Percentiles rank a stretch among this genome's conserved stretches.
Evolutionary conservation across 1,140 invertebrate species (phyloP).

Genomic region (Lethocerus indicus): DNA sequence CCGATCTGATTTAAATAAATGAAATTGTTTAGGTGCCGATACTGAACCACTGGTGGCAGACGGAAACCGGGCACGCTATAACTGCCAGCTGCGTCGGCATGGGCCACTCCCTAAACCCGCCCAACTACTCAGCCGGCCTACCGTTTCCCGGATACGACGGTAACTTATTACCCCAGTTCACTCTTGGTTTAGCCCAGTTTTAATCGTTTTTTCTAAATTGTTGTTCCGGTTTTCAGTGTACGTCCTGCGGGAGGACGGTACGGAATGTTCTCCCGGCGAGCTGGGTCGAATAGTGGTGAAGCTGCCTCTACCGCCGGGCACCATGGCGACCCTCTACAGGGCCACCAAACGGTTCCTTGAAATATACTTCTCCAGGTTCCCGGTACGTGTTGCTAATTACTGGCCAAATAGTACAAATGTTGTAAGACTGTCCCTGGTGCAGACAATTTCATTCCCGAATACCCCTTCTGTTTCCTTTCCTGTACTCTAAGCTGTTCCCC

Average conservation of each 20-base stretch:
- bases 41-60: slow-evolving; percentile 94
- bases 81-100: slow-evolving; percentile 68
- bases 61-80: slow-evolving; percentile 80
- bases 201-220: not conserved
- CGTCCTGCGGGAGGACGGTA: slow-evolving; percentile 51
- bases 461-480: slow-evolving; percentile 2
- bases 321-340: slow-evolving; percentile 62
- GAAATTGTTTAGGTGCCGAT: slow-evolving; percentile 48
- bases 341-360: slow-evolving; percentile 66
- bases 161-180: slow-evolving; percentile 26
- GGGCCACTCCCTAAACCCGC: slow-evolving; percentile 41
- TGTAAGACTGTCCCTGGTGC: too few species aligned
- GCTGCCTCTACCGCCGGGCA: slow-evolving; percentile 74
- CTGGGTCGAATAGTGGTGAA: slow-evolving; percentile 71
- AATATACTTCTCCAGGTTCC: slow-evolving; percentile 63
- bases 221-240: slow-evolving; percentile 36
- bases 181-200: not conserved
- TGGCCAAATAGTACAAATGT: too few species aligned
- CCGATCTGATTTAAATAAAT: too few species aligned
- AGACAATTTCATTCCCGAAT: too few species aligned
- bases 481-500: not conserved
- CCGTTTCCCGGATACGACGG: slow-evolving; percentile 71
- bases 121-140: slow-evolving; percentile 50
- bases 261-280: slow-evolving; percentile 42
- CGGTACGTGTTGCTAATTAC: too few species aligned